These are phyloP conservation scores for Muscicapa comitata DNA, from an alignment of 2,797 vertebrate species.

Conservation along the genomic window DNA sequence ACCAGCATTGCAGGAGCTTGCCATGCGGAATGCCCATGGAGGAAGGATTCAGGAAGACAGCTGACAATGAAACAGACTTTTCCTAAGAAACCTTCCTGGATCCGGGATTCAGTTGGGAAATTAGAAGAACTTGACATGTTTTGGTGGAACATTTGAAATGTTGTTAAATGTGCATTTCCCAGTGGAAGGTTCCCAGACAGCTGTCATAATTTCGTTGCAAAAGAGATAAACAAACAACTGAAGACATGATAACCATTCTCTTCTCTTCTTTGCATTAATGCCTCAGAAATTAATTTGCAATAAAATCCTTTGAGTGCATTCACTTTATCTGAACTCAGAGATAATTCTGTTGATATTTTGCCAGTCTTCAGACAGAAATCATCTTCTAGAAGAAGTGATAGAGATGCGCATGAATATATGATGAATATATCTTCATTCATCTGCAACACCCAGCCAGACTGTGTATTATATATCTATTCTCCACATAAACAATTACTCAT, in stretches of 20 bases:
- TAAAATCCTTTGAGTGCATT: not conserved
- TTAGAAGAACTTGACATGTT: conserved; percentile 49
- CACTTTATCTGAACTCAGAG: not conserved
- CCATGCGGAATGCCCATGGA: not conserved
- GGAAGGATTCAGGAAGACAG: not conserved
- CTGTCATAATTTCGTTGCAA: conserved; percentile 50
- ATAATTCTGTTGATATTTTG: conserved; percentile 16
- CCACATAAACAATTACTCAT: not conserved
- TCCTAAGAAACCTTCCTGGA: not conserved
- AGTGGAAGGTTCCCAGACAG: conserved; percentile 37
- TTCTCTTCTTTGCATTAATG: conserved; percentile 26
- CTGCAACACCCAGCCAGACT: not conserved
- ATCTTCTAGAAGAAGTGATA: not conserved
- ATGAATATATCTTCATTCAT: not conserved
- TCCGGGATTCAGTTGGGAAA: conserved; percentile 36
- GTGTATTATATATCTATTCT: not conserved
- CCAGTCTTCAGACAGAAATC: not conserved
- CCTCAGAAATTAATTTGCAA: conserved; percentile 9
- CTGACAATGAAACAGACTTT: not conserved
- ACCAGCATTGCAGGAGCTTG: not conserved
- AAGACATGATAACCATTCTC: not conserved
- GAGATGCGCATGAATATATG: not conserved
- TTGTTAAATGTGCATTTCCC: conserved; percentile 40
- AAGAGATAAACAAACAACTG: conserved; percentile 22
- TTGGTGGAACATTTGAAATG: conserved; percentile 59